phyloP scores from a whole-genome alignment of 1,140 invertebrate genomes.

The Monomorium pharaonis region DNA sequence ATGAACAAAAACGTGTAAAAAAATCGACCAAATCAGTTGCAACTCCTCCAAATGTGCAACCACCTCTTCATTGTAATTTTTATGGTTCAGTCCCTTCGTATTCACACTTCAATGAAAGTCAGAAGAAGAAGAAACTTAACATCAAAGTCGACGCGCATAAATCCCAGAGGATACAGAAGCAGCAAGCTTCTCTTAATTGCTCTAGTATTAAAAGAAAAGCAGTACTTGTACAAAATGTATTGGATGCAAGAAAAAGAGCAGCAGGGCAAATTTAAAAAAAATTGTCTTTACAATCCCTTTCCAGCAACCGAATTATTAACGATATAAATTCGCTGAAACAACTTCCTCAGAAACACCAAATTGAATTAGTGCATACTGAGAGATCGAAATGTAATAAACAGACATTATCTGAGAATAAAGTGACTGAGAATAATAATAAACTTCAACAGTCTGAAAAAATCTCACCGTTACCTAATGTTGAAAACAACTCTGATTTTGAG shows the following conservation, averaged over 20 bases:
- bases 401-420: neutral
- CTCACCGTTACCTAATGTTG: neutral
- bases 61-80: neutral
- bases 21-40: slow-evolving; percentile 11
- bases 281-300: slow-evolving; percentile 1
- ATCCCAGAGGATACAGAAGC: neutral
- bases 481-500: neutral
- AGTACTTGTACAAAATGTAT: neutral
- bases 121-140: slow-evolving; percentile 11
- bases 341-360: neutral
- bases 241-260: neutral
- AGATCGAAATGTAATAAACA: neutral
- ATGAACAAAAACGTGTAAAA: slow-evolving; percentile 12
- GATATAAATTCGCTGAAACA: neutral
- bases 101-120: neutral
- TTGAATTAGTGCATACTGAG: neutral
- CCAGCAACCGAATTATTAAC: neutral
- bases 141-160: neutral
- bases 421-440: neutral
- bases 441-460: neutral
- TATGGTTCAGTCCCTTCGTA: neutral
- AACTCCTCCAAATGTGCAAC: slow-evolving; percentile 10
- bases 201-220: neutral
- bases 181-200: neutral
- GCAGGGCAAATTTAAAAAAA: neutral